Evolutionary conservation across 2,113 vertebrate genomes (phyloP).

Genomic region (Trichechus manatus): DNA sequence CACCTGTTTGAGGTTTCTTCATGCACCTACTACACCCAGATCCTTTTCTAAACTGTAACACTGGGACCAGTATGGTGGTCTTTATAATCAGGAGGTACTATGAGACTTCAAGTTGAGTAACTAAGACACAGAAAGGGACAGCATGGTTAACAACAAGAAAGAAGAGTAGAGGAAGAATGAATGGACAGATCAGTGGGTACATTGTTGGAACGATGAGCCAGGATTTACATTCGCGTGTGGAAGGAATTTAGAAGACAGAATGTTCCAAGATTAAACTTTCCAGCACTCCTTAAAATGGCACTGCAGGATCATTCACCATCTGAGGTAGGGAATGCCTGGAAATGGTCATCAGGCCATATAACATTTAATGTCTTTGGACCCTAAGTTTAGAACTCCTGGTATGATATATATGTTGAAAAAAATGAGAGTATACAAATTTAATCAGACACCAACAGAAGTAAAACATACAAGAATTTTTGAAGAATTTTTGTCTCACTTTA

Average conservation of each 20-base stretch:
- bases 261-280: background rate
- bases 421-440: background rate
- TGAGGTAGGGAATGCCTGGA: background rate
- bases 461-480: background rate
- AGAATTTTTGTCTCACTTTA: background rate
- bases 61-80: background rate
- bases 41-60: background rate
- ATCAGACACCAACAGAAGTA: background rate
- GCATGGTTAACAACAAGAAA: background rate
- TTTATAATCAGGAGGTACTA: background rate
- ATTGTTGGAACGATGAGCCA: background rate
- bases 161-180: background rate
- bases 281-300: background rate
- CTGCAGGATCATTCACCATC: background rate
- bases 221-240: background rate
- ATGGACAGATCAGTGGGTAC: background rate
- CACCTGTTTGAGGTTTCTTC: background rate
- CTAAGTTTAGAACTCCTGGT: background rate
- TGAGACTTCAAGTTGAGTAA: background rate
- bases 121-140: background rate
- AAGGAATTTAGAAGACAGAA: background rate
- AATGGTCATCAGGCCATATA: background rate
- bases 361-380: background rate
- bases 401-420: background rate
- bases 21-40: no score